Evolutionary conservation across 1,140 invertebrate species (phyloP), one percentile per base, ranked within the genome.

Genomic region (Bombus superbus): DNA sequence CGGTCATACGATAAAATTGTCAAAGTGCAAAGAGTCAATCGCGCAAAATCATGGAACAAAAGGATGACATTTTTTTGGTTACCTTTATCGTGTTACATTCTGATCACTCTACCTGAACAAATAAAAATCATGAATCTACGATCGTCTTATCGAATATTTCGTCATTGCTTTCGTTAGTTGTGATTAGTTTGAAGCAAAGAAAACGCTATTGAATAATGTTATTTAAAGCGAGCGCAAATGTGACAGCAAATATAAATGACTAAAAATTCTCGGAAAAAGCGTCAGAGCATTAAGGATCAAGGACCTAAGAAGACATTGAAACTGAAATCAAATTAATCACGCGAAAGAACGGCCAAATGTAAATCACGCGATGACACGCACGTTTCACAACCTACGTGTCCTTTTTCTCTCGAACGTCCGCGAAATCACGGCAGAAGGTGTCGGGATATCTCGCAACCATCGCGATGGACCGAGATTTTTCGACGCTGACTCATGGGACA

Each of bases 401-500:
- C 28, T 35, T 25, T 62, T 47, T 13, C 5, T 25, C 11, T 38
- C 3, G 59, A 11, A 3, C 15, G 28, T 62, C 9, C 53, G 69
- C 44, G 59, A 75, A 73, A 66, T 76, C 71, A 28, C 42, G 62
- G 74, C 25, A 13, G 28, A 85, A 89, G 47, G 47, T 86, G 47
- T 80, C 38, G 62, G 15, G 11, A 75, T 57, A 18, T 62, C 44
- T 59, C 53, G 76, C 42, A 42, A 66, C 62, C 75, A 44, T 42
- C 76, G 38, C 47, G 66, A 69, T 80, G 73, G 69, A 85, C 47
- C 87, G 76, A 88, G 84, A 92, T 93, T 87, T 92, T 90, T 92
- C 87, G 88, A 88, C 81, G 75, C 32, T 91, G 87, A 92, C 57
- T 89, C 89, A 92, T 62, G 35, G 89, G 83, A 92, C 86, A 88